Conservation (phyloP, 1,140 invertebrate species). For the Microplitis demolitor region DNA sequence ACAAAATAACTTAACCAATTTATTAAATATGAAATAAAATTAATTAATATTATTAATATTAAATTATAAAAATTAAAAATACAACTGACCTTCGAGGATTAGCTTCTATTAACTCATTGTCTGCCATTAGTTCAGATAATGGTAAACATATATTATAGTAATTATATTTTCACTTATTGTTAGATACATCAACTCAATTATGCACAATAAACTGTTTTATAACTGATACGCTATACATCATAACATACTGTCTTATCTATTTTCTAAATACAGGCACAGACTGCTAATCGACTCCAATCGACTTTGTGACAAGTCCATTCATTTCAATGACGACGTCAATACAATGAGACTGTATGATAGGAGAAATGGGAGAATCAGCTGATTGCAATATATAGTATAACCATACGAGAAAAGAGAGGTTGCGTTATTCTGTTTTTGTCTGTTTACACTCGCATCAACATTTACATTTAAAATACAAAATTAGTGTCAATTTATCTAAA, state of each 20-base stretch:
- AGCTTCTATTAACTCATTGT: slow-evolving; percentile 40
- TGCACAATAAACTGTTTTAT: background rate
- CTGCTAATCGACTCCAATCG: no score
- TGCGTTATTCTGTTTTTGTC: no score
- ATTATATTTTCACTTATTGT: background rate
- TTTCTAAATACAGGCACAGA: background rate
- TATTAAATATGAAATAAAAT: background rate
- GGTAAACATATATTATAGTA: background rate
- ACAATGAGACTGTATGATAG: background rate
- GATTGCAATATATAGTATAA: background rate
- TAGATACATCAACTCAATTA: background rate
- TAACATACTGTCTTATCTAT: background rate
- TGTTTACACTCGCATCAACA: no score
- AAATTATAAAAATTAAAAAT: background rate
- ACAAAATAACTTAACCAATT: background rate
- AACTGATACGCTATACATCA: background rate
- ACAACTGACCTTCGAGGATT: slow-evolving; percentile 3
- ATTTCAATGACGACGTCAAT: background rate
- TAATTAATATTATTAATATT: background rate
- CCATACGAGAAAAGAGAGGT: no score
- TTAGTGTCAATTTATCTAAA: no score
- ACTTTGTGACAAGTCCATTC: background rate
- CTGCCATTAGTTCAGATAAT: slow-evolving; percentile 41
- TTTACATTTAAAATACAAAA: no score
- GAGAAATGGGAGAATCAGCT: background rate